A percentile compares a stretch with the other conserved stretches of the same genome.
Evolutionary conservation across 2,113 vertebrate genomes (phyloP).

Genomic region (Elgaria multicarinata): DNA sequence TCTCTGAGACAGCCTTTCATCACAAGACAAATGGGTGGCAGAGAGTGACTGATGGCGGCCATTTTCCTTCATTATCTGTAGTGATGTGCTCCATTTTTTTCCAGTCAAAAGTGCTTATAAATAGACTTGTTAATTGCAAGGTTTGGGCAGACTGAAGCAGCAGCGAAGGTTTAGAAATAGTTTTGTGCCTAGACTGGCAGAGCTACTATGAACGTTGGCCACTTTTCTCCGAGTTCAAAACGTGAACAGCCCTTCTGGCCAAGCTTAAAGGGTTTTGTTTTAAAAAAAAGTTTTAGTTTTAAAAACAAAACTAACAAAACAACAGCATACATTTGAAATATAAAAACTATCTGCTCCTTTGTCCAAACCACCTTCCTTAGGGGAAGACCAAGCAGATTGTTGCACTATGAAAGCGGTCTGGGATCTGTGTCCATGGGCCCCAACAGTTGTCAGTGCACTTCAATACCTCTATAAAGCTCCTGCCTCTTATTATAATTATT

Average conservation of each 20-base stretch:
- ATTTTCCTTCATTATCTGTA: conserved; percentile 75
- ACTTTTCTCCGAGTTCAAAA: background rate
- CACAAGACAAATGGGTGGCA: conserved; percentile 69
- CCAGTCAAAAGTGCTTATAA: conserved; percentile 60
- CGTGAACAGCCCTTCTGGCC: background rate
- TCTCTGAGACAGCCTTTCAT: conserved; percentile 56
- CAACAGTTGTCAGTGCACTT: too few relatives aligned
- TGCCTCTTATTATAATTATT: too few relatives aligned
- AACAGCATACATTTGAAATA: background rate
- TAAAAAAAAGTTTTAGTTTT: background rate
- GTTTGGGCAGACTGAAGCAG: conserved; percentile 45
- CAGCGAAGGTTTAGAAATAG: conserved; percentile 5
- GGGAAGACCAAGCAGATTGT: too few relatives aligned
- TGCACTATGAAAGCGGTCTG: too few relatives aligned
- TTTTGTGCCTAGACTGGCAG: background rate
- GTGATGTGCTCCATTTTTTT: conserved; percentile 72
- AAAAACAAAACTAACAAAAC: background rate
- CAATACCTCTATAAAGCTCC: too few relatives aligned
- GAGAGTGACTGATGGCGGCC: conserved; percentile 72
- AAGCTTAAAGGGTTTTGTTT: background rate
- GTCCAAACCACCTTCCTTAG: background rate
- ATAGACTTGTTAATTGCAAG: conserved; percentile 68
- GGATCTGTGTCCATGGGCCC: too few relatives aligned
- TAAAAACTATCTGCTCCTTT: background rate
- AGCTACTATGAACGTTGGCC: too few relatives aligned